These are phyloP conservation scores for Baronia brevicornis DNA, from an alignment of 2,888 invertebrate genomes.

Conservation along the genomic window DNA sequence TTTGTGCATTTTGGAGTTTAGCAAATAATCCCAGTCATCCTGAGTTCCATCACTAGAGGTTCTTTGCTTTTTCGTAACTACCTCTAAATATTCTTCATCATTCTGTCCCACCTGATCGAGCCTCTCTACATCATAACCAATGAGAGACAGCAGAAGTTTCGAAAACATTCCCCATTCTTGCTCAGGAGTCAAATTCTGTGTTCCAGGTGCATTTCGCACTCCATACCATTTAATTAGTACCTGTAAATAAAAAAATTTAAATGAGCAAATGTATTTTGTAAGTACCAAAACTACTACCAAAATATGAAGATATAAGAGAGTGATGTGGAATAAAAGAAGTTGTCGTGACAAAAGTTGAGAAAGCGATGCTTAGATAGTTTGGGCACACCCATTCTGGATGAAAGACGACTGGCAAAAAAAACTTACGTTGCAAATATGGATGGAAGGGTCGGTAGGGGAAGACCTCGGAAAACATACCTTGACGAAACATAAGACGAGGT, in stretches of 20 bases:
- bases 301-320: too few relatives aligned
- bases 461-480: too few relatives aligned
- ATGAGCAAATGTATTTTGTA: not conserved
- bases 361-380: too few relatives aligned
- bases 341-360: too few relatives aligned
- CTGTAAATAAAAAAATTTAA: constrained; percentile 25
- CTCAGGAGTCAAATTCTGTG: constrained; percentile 82
- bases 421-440: too few relatives aligned
- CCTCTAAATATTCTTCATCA: constrained; percentile 62
- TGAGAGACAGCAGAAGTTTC: constrained; percentile 71
- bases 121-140: constrained; percentile 83
- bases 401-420: too few relatives aligned
- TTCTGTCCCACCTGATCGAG: constrained; percentile 60
- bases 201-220: constrained; percentile 90
- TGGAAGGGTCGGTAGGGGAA: too few relatives aligned
- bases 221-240: constrained; percentile 91
- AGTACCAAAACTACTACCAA: not conserved
- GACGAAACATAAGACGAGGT: too few relatives aligned
- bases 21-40: constrained; percentile 87
- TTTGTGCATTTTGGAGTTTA: constrained; percentile 76
- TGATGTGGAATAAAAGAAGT: too few relatives aligned
- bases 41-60: constrained; percentile 85
- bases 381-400: too few relatives aligned
- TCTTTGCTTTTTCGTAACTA: constrained; percentile 84
- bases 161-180: constrained; percentile 90